Base-by-base conservation (phyloP, 1,140 invertebrate species). In the Drosophila bocqueti region DNA sequence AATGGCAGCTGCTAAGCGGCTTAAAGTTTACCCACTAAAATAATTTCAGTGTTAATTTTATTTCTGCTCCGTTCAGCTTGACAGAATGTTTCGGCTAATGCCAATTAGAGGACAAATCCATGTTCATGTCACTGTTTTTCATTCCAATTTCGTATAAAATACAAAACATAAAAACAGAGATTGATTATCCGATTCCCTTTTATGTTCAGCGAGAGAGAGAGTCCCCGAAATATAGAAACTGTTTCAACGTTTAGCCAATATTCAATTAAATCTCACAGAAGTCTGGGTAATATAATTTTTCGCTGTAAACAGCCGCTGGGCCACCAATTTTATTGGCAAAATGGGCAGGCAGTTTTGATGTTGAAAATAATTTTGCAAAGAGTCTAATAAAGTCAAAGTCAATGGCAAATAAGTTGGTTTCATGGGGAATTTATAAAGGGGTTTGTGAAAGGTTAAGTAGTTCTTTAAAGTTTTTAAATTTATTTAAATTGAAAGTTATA, bases 21-120 rank as follows among this genome's bases (percentile, higher is more conserved):
- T 89, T 87, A 87, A 71, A 89, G 77, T 81, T 77, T 73, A 40
- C 63, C 21, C 77, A 68, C 77, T 87, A 81, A 87, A 87, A 87
- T 89, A 89, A 84, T 81, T 87, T 87, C 84, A 73, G 77, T 87
- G 84, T 87, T 89, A 78, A 89, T 87, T 87, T 78, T 89, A 78
- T 81, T 87, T 55, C 21, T 10, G 8, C 52, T 54, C 4, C 34
- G 34, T 24, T 55, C 54, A 40, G 54, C 54, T 40, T 57, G 54
- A 57, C 26, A 40, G 58, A 78, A 78, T 78, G 40, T 78, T 79
- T 71, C 43, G 36, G 15, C 76, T 89, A 87, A 89, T 87, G 80
- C 77, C 84, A 87, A 87, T 87, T 87, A 87, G 84, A 67, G 76
- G 40, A 21, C 43, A 69, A 69, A 34, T 50, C 26, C 49, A 50